These are phyloP conservation scores for Stercorarius parasiticus DNA, from an alignment of 2,113 vertebrate species.

Conservation along the genomic window DNA sequence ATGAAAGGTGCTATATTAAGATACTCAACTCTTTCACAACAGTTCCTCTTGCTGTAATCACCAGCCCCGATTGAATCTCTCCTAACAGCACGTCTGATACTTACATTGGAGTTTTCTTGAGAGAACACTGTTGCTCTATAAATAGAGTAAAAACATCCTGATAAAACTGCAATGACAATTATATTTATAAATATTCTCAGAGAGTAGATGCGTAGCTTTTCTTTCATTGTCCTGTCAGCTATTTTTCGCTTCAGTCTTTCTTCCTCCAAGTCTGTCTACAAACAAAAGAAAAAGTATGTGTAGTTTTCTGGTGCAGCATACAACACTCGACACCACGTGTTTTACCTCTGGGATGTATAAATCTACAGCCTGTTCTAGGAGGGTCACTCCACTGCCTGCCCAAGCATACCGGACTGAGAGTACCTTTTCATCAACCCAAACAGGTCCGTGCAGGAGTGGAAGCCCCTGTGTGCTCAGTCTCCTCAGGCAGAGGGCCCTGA, in stretches of 20 bases:
- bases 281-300: conserved; percentile 11
- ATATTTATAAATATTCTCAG: conserved; percentile 86
- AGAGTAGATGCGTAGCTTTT: conserved; percentile 84
- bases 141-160: conserved; percentile 88
- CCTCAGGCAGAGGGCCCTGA: background rate
- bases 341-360: background rate
- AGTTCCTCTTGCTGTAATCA: conserved; percentile 33
- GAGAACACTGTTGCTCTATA: conserved; percentile 89
- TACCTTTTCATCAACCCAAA: background rate
- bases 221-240: conserved; percentile 79
- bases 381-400: background rate
- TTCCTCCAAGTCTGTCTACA: conserved; percentile 91
- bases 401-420: background rate
- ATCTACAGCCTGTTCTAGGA: background rate
- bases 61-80: background rate
- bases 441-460: background rate
- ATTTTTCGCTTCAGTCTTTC: conserved; percentile 88
- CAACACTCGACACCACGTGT: background rate
- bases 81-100: background rate
- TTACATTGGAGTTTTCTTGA: conserved; percentile 76
- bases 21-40: conserved; percentile 15
- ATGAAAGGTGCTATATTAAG: conserved; percentile 20
- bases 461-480: background rate
- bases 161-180: conserved; percentile 82
- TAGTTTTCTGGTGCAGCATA: background rate